Conservation (phyloP, 2,888 invertebrate species). For the Atrina japonica region DNA sequence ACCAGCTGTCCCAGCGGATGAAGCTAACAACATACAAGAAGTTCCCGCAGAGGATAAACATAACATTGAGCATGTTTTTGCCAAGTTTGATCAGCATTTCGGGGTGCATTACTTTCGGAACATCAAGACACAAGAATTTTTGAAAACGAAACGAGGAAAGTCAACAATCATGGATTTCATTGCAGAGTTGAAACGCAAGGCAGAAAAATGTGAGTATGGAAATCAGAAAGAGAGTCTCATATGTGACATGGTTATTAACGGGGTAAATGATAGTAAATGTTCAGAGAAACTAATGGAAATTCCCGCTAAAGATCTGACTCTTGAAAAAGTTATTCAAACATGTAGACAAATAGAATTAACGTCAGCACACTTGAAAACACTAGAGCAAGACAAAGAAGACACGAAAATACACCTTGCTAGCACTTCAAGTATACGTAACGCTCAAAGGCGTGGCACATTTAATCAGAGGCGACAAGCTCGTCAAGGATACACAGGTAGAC, state of each 20-base stretch:
- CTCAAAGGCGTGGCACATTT: not conserved
- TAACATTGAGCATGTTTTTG: conserved; percentile 40
- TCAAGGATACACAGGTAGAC: not conserved
- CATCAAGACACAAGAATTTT: conserved; percentile 46
- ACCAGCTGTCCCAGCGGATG: conserved; percentile 27
- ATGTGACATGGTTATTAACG: conserved; percentile 49
- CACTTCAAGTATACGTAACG: not conserved
- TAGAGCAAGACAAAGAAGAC: conserved; percentile 22
- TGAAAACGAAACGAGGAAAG: conserved; percentile 42
- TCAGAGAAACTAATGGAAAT: conserved; percentile 47
- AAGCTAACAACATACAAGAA: conserved; percentile 11
- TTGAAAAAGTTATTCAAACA: conserved; percentile 34
- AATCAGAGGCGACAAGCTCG: not conserved
- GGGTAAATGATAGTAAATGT: conserved; percentile 36
- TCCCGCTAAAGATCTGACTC: conserved; percentile 25
- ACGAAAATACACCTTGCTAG: not conserved
- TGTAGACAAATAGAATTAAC: conserved; percentile 42
- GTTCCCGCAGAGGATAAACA: conserved; percentile 32
- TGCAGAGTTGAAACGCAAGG: conserved; percentile 34
- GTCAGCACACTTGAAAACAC: conserved; percentile 30
- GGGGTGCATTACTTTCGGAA: conserved; percentile 49
- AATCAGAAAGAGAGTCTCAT: conserved; percentile 44
- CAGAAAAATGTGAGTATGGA: conserved; percentile 45
- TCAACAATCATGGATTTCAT: conserved; percentile 43
- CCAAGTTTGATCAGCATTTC: conserved; percentile 47